phyloP scores from a whole-genome alignment of 2,113 vertebrate genomes.

The Vulpes vulpes region DNA sequence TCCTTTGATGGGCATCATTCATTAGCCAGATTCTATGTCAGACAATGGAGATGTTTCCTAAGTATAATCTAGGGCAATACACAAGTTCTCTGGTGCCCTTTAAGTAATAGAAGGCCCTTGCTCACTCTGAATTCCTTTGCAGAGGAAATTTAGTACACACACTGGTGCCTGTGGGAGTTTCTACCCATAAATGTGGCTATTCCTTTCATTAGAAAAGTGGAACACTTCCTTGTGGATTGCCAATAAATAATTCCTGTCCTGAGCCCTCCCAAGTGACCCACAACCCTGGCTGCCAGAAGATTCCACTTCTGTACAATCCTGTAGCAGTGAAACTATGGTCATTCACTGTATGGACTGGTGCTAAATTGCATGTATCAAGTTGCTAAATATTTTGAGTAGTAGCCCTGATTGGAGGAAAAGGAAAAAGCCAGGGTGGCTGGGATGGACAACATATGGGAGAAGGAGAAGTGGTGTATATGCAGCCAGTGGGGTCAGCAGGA shows the following conservation, averaged over 20 bases:
- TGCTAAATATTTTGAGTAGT: neutral
- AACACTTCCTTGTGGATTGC: neutral
- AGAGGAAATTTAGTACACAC: neutral
- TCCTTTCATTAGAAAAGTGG: neutral
- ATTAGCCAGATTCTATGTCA: neutral
- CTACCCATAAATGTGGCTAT: neutral
- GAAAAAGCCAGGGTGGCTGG: neutral
- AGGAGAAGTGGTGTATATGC: neutral
- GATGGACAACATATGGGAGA: neutral
- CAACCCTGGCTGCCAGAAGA: neutral
- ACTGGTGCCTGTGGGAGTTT: neutral
- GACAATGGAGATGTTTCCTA: neutral
- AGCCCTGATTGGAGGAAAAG: neutral
- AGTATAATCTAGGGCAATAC: neutral
- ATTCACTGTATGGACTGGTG: neutral
- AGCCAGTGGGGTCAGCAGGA: neutral
- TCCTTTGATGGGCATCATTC: neutral
- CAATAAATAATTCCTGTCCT: neutral
- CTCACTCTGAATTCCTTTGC: neutral
- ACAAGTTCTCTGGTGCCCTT: neutral
- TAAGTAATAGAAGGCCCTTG: neutral
- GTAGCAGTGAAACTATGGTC: rapidly evolving
- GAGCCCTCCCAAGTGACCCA: neutral
- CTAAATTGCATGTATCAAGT: neutral
- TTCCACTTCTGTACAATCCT: rapidly evolving